These are phyloP conservation scores for Todus mexicanus DNA, from an alignment of 2,797 vertebrate species.

Conservation along the genomic window DNA sequence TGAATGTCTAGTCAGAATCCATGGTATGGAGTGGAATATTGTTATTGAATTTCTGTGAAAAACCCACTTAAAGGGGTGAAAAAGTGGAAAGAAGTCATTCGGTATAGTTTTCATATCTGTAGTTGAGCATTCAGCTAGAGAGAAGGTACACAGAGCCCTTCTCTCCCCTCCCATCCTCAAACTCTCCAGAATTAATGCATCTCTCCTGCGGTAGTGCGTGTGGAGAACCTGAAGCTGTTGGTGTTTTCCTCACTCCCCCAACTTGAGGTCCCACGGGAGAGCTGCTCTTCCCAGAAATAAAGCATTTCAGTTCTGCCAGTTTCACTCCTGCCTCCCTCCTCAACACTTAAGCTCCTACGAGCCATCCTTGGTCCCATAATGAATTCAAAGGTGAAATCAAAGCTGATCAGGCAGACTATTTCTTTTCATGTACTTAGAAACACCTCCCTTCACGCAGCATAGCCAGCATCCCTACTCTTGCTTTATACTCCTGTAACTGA, in stretches of 20 bases:
- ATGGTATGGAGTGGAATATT: not conserved
- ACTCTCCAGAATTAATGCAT: not conserved
- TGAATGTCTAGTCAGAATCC: not conserved
- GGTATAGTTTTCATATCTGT: no score
- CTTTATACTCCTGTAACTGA: not conserved
- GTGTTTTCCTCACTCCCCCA: not conserved
- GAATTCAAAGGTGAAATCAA: not conserved
- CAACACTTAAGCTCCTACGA: not conserved
- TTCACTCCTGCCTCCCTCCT: not conserved
- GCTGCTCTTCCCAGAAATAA: not conserved
- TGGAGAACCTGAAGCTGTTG: not conserved
- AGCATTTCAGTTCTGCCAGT: not conserved
- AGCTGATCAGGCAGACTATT: not conserved
- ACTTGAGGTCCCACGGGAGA: not conserved
- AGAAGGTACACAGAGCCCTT: not conserved
- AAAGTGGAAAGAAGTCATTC: not conserved
- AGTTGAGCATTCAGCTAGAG: not conserved
- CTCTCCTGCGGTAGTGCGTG: not conserved
- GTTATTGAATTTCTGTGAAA: not conserved
- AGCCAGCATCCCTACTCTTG: not conserved
- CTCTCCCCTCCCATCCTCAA: not conserved
- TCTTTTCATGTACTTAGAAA: not conserved
- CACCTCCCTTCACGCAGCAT: not conserved
- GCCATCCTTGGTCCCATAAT: not conserved
- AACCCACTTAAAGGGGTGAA: not conserved